Evolutionary conservation across 2,888 invertebrate species (phyloP).

Genomic region (Athripsodes cinereus): DNA sequence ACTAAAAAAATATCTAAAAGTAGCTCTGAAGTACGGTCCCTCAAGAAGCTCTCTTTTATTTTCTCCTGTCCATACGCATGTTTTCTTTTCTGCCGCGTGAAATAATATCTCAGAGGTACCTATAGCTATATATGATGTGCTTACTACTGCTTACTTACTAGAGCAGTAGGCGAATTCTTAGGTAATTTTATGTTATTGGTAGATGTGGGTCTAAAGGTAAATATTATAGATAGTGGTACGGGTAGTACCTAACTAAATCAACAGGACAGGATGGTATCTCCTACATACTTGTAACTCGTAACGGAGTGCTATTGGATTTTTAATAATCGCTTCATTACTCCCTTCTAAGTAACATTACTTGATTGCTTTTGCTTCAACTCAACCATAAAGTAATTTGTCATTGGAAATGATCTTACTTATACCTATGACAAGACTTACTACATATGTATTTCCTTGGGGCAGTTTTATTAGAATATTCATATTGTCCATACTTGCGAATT

Average conservation of each 20-base stretch:
- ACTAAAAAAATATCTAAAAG: too few relatives aligned
- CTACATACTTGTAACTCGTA: background rate
- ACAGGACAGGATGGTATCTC: background rate
- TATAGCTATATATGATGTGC: too few relatives aligned
- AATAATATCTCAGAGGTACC: slow-evolving; percentile 25
- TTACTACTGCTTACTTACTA: too few relatives aligned
- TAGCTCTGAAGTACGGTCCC: background rate
- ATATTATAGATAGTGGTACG: too few relatives aligned
- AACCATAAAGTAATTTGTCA: background rate
- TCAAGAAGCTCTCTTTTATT: slow-evolving; percentile 21
- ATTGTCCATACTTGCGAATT: too few relatives aligned
- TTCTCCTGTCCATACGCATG: slow-evolving; percentile 21
- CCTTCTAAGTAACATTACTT: too few relatives aligned
- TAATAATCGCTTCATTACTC: background rate
- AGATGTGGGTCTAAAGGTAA: too few relatives aligned
- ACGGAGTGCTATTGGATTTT: background rate
- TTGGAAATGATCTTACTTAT: too few relatives aligned
- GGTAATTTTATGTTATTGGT: too few relatives aligned
- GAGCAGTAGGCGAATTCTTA: background rate
- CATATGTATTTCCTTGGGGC: too few relatives aligned
- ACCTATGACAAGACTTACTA: too few relatives aligned
- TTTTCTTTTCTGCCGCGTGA: slow-evolving; percentile 24
- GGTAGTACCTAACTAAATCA: background rate
- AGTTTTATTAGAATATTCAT: too few relatives aligned
- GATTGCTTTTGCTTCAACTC: background rate